Evolutionary conservation across 2,888 invertebrate species (phyloP), one percentile per base, ranked within the genome.

Genomic region (Epiperipatus broadwayi): DNA sequence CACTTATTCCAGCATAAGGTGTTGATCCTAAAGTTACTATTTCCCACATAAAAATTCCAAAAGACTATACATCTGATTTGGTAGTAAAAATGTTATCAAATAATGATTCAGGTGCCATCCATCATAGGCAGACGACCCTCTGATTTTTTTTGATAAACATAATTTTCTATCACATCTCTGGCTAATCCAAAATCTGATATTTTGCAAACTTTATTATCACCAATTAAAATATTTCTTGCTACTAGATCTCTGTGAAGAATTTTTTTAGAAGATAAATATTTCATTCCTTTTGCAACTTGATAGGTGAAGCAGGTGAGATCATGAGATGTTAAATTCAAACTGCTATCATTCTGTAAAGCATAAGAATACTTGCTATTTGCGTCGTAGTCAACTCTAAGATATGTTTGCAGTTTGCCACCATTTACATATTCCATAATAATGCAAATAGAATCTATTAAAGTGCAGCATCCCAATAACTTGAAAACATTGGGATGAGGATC

Each of bases 51-150:
- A 91, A 67, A 10, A 91, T 77, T 0, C 89, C 89, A 52, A 87
- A 91, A 50, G 87, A 85, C 89, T 89, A 91, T 31, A 89, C 79
- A 56, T 91, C 91, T 2, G 85, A 84, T 59, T 87, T 85, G 2
- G 79, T 75, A 8, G 85, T 83, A 61, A 85, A 91, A 53, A 87
- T 73, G 54, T 87, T 87, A 55, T 91, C 87, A 57, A 81, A 84
- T 2, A 91, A 69, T 2, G 87, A 84, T 54, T 91, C 91, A 0
- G 85, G 84, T 0, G 89, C 84, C 89, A 91, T 89, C 91, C 91
- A 91, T 57, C 87, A 64, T 42, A 3, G 77, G 77, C 18, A 70
- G 52, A 2, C n/a, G n/a, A n/a, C n/a, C 58, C 49, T 60, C 60
- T 7, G 61, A 60, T 37, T 61, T 58, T 29, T 58, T 42, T 46